phyloP scores from a whole-genome alignment of 1,140 invertebrate genomes.

The Spodoptera frugiperda region DNA sequence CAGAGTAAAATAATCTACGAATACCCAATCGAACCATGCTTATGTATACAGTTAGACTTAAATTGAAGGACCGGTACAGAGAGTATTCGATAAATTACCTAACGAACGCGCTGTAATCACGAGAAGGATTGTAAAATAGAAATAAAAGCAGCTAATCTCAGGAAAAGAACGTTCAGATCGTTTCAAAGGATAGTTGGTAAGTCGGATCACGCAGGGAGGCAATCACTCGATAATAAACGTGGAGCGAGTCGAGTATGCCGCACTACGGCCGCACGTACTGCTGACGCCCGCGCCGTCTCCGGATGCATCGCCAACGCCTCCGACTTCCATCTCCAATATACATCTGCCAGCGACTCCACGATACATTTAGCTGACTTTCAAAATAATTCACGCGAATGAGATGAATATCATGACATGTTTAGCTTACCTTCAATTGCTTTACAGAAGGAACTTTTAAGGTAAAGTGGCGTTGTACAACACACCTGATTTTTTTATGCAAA shows the following conservation, averaged over 20 bases:
- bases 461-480: too few relatives aligned
- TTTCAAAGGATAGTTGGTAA: constrained; percentile 73
- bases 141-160: constrained; percentile 71
- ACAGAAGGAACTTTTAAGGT: background rate
- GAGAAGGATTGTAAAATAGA: constrained; percentile 68
- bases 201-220: constrained; percentile 81
- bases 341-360: constrained; percentile 17
- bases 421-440: background rate
- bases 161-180: constrained; percentile 66
- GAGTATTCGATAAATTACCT: constrained; percentile 41
- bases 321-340: constrained; percentile 55
- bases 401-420: background rate
- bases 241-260: constrained; percentile 67
- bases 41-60: background rate
- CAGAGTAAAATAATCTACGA: constrained; percentile 3
- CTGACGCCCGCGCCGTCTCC: constrained; percentile 75
- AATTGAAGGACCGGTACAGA: constrained; percentile 21
- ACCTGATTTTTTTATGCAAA: constrained; percentile 55
- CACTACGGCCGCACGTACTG: constrained; percentile 74
- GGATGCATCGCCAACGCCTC: constrained; percentile 61
- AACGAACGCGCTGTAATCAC: constrained; percentile 62
- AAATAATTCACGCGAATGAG: constrained; percentile 2
- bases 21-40: background rate
- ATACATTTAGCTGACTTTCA: constrained; percentile 30
- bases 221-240: constrained; percentile 84